phyloP scores from a whole-genome alignment of 2,888 invertebrate genomes.

The Eupithecia subfuscata region DNA sequence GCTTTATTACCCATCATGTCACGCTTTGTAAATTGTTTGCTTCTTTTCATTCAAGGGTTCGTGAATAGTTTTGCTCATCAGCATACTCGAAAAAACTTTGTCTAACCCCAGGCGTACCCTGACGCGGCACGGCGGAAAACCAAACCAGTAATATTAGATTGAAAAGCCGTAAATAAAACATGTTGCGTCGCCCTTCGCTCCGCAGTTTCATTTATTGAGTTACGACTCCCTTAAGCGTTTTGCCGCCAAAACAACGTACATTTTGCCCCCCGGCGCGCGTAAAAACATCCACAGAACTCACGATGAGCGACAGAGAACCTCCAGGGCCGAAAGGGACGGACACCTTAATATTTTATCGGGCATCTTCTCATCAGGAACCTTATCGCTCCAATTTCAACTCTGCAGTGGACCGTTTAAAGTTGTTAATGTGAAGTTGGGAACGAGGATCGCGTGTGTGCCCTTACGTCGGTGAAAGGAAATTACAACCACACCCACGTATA shows the following conservation, averaged over 20 bases:
- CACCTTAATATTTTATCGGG: slow-evolving; percentile 81
- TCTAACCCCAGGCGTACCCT: slow-evolving; percentile 36
- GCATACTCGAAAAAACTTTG: neutral
- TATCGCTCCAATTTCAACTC: slow-evolving; percentile 49
- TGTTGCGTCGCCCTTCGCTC: slow-evolving; percentile 75
- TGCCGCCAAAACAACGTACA: slow-evolving; percentile 84
- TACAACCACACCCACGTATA: slow-evolving; percentile 85
- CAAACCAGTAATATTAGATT: slow-evolving; percentile 72
- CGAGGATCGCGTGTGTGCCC: slow-evolving; percentile 81
- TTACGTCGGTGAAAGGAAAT: slow-evolving; percentile 84
- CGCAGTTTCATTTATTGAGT: slow-evolving; percentile 80
- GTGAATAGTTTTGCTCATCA: neutral
- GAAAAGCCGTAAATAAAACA: slow-evolving; percentile 83
- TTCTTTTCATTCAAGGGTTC: neutral
- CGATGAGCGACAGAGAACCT: slow-evolving; percentile 67
- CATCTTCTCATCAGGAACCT: slow-evolving; percentile 74
- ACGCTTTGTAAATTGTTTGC: too few relatives aligned
- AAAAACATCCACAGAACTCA: slow-evolving; percentile 77
- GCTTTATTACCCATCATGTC: too few relatives aligned
- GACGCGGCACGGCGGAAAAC: slow-evolving; percentile 67
- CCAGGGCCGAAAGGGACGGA: slow-evolving; percentile 75
- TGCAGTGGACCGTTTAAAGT: slow-evolving; percentile 42
- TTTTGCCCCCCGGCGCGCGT: slow-evolving; percentile 83
- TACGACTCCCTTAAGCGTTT: slow-evolving; percentile 82
- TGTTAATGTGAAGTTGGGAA: slow-evolving; percentile 48